Evolutionary conservation across 2,797 vertebrate species (phyloP).

Genomic region (Phoeniculus purpureus): DNA sequence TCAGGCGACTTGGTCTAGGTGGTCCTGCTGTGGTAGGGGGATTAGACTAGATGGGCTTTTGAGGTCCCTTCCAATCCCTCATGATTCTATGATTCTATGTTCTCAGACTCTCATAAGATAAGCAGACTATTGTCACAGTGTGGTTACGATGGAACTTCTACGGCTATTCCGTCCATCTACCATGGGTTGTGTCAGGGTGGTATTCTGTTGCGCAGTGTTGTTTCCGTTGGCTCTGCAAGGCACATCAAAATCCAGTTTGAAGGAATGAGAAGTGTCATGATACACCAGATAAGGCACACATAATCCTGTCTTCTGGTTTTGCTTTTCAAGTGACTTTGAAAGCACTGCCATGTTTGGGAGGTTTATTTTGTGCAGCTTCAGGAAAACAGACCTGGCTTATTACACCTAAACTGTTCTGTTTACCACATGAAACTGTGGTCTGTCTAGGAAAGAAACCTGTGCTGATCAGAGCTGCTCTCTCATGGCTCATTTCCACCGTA

Average conservation of each 20-base stretch:
- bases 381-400: not conserved
- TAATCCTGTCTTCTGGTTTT: not conserved
- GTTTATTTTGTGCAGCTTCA: not conserved
- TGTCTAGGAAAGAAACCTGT: not conserved
- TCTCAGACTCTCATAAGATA: not conserved
- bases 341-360: not conserved
- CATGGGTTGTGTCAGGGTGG: not conserved
- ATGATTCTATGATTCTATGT: no score
- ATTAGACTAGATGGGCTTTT: no score
- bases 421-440: not conserved
- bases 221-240: not conserved
- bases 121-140: not conserved
- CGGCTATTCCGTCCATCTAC: not conserved
- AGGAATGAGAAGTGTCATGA: not conserved
- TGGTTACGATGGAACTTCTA: not conserved
- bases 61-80: no score
- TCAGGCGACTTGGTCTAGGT: no score
- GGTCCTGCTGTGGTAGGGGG: no score
- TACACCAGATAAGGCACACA: not conserved
- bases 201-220: not conserved
- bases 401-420: not conserved
- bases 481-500: not conserved
- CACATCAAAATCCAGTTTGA: not conserved
- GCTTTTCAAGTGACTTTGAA: not conserved
- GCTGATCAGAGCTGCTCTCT: not conserved